Base-by-base conservation (phyloP, 1,140 invertebrate species). In the Diachasma alloeum region DNA sequence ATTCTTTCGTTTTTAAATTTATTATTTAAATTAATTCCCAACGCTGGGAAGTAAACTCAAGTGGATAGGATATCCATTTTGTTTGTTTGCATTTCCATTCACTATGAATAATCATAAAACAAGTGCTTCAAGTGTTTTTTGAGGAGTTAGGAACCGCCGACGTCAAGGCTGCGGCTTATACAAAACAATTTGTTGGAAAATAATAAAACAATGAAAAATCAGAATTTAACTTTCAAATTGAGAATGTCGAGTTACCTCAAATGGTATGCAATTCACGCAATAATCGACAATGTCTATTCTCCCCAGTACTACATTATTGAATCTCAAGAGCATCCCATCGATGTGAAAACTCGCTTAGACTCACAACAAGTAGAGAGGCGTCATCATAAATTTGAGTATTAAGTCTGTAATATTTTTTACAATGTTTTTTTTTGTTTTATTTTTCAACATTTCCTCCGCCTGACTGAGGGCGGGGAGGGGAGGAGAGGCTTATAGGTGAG, bases 341-440 rank as follows among this genome's bases (percentile, higher is more conserved):
- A 63, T 10, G 59, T 15, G 24, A n/a, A 42, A 22, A 42, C 46
- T 44, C 39, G 69, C 17, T 36, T 72, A 53, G 31, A 36, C 71
- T 53, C 44, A 72, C 48, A 53, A 19, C 46, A 72, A 53, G 48
- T 72, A 31, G 17, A 53, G 44, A 72, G 70, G 70, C 71, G 71
- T 72, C 46, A 46, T 72, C 71, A 48, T 72, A 72, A 72, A 72
- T 72, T 72, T 37, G 48, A 56, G 48, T 46, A 72, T 72, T 72
- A 72, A 72, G 46, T 24, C 44, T 19, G 24, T 24, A 63, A 19
- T 56, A 56, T 56, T 56, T 56, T 56, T 56, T 19, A 31, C 19
- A 19, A 0, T 19, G n/a, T 19, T 19, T 56, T 56, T 19, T 56
- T 56, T 22, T 56, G 3, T 48, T 71, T 72, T 72, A 59, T 72